A percentile compares a stretch with the other conserved stretches of the same genome.
These are phyloP conservation scores for Procavia capensis DNA, from an alignment of 2,113 vertebrate species.

Conservation along the genomic window DNA sequence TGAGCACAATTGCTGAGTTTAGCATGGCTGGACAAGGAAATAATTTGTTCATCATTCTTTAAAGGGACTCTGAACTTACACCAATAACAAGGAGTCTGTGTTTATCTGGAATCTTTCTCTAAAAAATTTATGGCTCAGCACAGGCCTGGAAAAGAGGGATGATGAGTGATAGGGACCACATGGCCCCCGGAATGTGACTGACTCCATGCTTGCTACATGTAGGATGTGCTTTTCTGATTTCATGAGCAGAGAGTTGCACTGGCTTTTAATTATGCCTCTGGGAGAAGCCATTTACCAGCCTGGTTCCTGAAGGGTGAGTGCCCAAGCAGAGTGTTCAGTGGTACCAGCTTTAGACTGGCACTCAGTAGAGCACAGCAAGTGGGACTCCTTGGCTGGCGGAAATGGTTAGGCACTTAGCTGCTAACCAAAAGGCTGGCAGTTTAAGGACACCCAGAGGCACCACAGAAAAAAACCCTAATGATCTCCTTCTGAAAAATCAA, in stretches of 20 bases:
- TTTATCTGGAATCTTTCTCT: constrained; percentile 73
- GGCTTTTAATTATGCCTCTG: background rate
- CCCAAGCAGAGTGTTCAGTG: background rate
- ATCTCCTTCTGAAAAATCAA: background rate
- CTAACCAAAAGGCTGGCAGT: background rate
- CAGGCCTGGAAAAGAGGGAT: constrained; percentile 54
- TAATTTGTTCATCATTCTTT: constrained; percentile 61
- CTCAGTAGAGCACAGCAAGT: background rate
- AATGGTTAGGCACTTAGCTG: background rate
- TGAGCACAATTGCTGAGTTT: background rate
- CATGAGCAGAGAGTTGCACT: background rate
- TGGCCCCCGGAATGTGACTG: constrained; percentile 30
- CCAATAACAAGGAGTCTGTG: constrained; percentile 71
- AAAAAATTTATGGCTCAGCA: constrained; percentile 69
- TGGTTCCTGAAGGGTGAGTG: background rate
- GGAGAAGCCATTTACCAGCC: background rate
- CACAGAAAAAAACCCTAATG: background rate
- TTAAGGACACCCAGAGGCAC: background rate
- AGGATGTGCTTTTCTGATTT: background rate
- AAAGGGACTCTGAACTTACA: constrained; percentile 55
- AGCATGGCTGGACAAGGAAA: constrained; percentile 64
- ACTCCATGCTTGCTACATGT: background rate
- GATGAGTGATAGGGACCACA: constrained; percentile 64
- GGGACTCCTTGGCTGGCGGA: background rate
- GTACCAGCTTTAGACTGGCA: background rate